A percentile compares a stretch with the other conserved stretches of the same genome.
Conservation (phyloP, 2,797 vertebrate species). For the Enteromius mattozi region DNA sequence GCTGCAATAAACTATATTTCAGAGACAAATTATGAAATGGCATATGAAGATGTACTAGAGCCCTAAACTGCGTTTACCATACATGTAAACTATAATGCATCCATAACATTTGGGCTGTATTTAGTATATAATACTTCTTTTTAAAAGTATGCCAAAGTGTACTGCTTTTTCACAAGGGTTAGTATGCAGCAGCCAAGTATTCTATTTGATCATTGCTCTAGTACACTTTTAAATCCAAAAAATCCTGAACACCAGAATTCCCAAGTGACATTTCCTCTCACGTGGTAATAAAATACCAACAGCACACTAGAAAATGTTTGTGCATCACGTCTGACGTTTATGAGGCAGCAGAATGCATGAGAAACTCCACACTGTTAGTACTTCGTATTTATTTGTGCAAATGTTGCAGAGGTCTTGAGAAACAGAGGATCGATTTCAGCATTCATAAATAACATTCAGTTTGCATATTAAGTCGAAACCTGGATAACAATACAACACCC, state of each 20-base stretch:
- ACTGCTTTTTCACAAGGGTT: not conserved
- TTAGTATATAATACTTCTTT: not conserved
- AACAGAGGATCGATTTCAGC: conserved; percentile 55
- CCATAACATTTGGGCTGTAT: not conserved
- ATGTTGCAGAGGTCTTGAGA: conserved; percentile 62
- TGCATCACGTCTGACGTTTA: not conserved
- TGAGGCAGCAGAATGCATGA: not conserved
- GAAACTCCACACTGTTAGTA: conserved; percentile 16
- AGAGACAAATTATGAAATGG: not conserved
- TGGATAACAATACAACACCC: conserved; percentile 38
- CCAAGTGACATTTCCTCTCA: not conserved
- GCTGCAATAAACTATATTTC: not conserved
- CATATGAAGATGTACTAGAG: not conserved
- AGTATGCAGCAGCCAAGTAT: not conserved
- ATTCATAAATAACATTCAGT: conserved; percentile 56
- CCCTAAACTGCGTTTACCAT: not conserved
- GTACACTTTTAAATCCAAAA: not conserved
- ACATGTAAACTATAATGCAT: not conserved
- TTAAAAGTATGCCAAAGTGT: not conserved
- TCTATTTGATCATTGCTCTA: not conserved
- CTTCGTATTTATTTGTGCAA: conserved; percentile 68
- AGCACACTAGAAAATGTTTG: not conserved
- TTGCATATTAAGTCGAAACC: conserved; percentile 67
- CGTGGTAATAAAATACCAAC: not conserved
- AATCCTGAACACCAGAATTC: not conserved